phyloP scores from a whole-genome alignment of 2,888 invertebrate genomes.

The Oegoconia quadripuncta region DNA sequence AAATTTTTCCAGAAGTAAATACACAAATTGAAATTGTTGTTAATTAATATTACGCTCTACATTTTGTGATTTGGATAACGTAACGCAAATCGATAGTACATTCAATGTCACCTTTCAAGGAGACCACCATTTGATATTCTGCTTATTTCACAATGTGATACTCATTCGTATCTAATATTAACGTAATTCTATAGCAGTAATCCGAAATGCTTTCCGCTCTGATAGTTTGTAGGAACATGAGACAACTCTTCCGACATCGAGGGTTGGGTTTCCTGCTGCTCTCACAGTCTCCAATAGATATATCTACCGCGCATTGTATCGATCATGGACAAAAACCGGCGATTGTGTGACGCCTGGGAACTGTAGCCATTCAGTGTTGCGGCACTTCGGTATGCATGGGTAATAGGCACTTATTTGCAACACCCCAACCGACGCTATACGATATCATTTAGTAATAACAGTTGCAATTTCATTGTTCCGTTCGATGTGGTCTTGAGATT shows the following conservation, averaged over 20 bases:
- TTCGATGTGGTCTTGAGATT: background rate
- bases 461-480: conserved; percentile 2
- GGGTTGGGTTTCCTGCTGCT: conserved; percentile 85
- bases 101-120: too few species aligned
- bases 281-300: conserved; percentile 75
- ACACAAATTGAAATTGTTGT: too few species aligned
- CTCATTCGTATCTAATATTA: too few species aligned
- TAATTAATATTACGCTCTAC: too few species aligned
- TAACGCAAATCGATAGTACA: too few species aligned
- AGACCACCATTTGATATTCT: too few species aligned
- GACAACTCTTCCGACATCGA: conserved; percentile 84
- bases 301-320: conserved; percentile 34
- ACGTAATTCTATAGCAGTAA: conserved; percentile 43
- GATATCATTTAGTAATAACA: background rate
- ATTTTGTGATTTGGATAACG: too few species aligned
- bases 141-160: too few species aligned
- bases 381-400: conserved; percentile 27
- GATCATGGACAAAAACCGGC: conserved; percentile 55
- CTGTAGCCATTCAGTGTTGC: conserved; percentile 30
- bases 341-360: conserved; percentile 60
- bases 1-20: too few species aligned
- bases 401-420: conserved; percentile 11
- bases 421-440: background rate
- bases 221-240: conserved; percentile 73
- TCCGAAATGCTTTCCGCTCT: conserved; percentile 71